Base-by-base conservation (phyloP, 53 echinoderm and acorn worm species). In the Holothuria leucospilota region DNA sequence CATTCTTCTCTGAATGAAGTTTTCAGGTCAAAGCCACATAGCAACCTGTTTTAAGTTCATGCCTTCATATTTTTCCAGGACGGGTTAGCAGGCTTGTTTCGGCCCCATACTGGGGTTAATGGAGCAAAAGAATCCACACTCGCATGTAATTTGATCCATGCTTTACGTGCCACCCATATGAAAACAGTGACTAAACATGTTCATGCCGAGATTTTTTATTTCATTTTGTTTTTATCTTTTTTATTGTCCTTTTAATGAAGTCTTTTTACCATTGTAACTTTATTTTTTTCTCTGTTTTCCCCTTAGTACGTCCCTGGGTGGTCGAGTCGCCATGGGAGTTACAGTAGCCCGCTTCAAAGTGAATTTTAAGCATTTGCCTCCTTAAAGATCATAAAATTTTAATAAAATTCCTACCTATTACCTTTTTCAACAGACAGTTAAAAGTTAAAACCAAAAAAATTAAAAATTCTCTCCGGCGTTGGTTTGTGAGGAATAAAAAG, bases 311-410 rank as follows among this genome's bases (percentile, higher is more conserved):
- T 72, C 72, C 52, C 75, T 75, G 34, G 75, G 49, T 75, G 75
- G 51, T 53, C 51, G 28, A 46, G 52, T 52, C 75, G 49, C 75
- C 49, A 25, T 75, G 75, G 75, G 49, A 75, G 75, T 56, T 56
- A 56, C 56, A 18, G 56, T 56, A 56, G 56, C 56, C 56, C 75
- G 75, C 51, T 75, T 75, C 75, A 75, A 75, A 75, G 75, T 75
- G 75, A 75, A 75, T 75, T 75, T 75, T 75, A 75, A 75, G 51
- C 51, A 49, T 49, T 49, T 49, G 52, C 75, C 75, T 52, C 75
- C 75, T 51, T 75, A 75, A 75, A 75, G 75, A 75, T 75, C 75
- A 75, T 75, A 29, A 75, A 75, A 75, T 75, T 51, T 75, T 75
- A 75, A 75, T 75, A 49, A 75, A 75, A 26, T 75, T 52, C 51